Evolutionary conservation across 2,888 invertebrate genomes (phyloP).

Genomic region (Caradrina kadenii): DNA sequence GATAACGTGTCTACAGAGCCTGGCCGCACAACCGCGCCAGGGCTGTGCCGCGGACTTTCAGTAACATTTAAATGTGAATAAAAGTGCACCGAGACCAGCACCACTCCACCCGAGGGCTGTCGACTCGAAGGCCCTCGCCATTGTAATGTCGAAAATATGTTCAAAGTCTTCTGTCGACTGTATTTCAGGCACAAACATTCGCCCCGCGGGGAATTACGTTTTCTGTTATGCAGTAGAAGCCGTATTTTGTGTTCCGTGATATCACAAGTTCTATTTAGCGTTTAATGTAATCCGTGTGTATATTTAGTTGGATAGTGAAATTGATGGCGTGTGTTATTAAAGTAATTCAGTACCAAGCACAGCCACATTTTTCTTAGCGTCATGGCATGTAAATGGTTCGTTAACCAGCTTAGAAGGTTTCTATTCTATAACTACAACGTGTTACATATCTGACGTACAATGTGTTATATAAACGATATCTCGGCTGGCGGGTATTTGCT

Average conservation of each 20-base stretch:
- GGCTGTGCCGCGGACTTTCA: neutral
- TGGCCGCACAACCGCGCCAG: neutral
- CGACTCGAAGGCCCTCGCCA: constrained; percentile 38
- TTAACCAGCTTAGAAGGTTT: neutral
- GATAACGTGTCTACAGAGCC: neutral
- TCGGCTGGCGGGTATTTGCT: neutral
- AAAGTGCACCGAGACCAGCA: constrained; percentile 6
- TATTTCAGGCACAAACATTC: constrained; percentile 26
- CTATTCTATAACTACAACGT: neutral
- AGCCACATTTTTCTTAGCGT: too few relatives aligned
- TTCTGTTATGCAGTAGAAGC: constrained; percentile 21
- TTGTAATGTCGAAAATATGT: constrained; percentile 53
- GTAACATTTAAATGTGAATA: constrained; percentile 21
- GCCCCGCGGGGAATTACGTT: constrained; percentile 45
- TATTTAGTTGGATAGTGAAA: neutral
- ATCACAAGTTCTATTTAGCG: constrained; percentile 10
- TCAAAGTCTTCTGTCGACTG: constrained; percentile 54
- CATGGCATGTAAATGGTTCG: neutral
- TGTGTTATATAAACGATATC: neutral
- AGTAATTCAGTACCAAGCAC: neutral
- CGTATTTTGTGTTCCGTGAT: constrained; percentile 25
- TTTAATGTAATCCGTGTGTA: constrained; percentile 1
- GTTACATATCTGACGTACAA: neutral
- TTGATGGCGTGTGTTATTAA: neutral
- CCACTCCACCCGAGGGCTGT: constrained; percentile 45